Evolutionary conservation across 92 coral and sea anemone genomes (phyloP), one percentile per base, ranked within the genome.

Genomic region (Porites lobata): DNA sequence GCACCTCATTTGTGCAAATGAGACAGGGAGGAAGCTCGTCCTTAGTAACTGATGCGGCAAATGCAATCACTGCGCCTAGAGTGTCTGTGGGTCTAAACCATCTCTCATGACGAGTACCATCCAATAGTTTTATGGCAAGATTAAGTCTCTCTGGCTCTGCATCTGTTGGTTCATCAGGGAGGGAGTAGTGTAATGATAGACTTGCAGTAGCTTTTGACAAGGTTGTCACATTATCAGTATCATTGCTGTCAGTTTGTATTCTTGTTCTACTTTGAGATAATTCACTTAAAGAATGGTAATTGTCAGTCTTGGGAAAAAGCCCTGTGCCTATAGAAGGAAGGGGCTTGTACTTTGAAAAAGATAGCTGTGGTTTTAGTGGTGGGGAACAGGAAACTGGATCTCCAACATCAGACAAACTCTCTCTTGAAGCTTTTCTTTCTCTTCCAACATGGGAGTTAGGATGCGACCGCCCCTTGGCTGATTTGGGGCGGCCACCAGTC

Each of bases 91-190:
- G 85, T 56, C 90, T 86, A 65, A 98, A 98, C 94, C 95, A 94
- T 51, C 94, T 77, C 85, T 95, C 95, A 76, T 91, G 95, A 66
- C 99, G 92, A 69, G 96, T 77, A 26, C 99, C 99, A 88, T 98
- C 98, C 4, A 94, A 90, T 12, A 94, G 84, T 72, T 91, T 92
- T 8, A 98, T 65, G 2, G 99, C 99, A 43, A 98, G 96, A 26
- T 94, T 90, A 9, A 98, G 78, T 80, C 95, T 93, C 38, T 79
- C 83, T 70, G 91, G 74, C 50, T 95, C 89, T 53, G 77, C 47
- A 15, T 96, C 98, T 73, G 91, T 38, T 17, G 96, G 98, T 74
- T 90, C 97, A 50, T 58, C 69, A 53, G 94, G 95, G 75, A 92
- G 87, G 7, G 68, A 24, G 14, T 88, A 58, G 18, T 57, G 65